phyloP scores from a whole-genome alignment of 2,113 vertebrate species.

The Elephantulus edwardii region DNA sequence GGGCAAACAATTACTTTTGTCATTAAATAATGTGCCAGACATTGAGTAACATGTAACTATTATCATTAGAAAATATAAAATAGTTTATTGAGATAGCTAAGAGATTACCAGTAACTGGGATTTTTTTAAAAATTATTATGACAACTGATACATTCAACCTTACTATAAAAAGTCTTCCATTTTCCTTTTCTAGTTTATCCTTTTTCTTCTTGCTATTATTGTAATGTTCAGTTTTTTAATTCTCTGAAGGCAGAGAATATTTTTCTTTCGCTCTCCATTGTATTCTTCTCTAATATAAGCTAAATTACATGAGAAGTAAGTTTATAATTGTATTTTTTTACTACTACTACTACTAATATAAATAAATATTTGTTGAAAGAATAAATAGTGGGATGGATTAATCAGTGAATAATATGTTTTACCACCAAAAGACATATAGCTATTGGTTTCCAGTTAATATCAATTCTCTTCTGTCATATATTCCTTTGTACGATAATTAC shows the following conservation, averaged over 20 bases:
- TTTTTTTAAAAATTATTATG: background rate
- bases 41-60: background rate
- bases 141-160: background rate
- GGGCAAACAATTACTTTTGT: slow-evolving; percentile 8
- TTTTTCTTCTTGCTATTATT: background rate
- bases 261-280: background rate
- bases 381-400: background rate
- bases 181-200: background rate
- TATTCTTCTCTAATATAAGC: background rate
- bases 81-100: background rate
- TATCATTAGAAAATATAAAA: background rate
- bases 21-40: background rate
- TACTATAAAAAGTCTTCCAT: background rate
- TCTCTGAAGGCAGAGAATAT: background rate
- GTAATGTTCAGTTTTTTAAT: background rate
- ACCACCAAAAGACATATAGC: background rate
- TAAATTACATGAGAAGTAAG: background rate
- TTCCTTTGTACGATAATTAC: background rate
- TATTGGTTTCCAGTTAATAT: background rate
- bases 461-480: background rate
- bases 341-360: background rate
- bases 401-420: background rate
- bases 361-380: background rate
- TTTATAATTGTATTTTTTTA: background rate
- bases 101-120: background rate